These are phyloP conservation scores for Parasteatoda lunata DNA, from an alignment of 2,888 invertebrate species.

Conservation along the genomic window DNA sequence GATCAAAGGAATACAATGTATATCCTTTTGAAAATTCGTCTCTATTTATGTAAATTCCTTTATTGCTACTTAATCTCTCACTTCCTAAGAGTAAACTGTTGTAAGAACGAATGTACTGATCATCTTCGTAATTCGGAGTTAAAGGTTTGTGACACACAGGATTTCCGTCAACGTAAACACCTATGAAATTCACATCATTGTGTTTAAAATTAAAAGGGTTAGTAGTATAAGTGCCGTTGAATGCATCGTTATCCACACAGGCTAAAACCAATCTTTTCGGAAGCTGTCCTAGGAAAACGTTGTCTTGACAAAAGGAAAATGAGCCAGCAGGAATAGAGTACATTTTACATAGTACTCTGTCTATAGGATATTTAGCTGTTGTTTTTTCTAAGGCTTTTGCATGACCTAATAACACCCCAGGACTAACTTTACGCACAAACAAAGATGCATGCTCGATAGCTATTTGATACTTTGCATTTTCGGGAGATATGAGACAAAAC, in stretches of 20 bases:
- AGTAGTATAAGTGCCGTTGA: neutral
- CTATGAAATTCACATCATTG: too few species aligned
- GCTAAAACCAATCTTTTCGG: neutral
- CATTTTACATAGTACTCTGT: conserved; percentile 19
- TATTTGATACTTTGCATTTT: neutral
- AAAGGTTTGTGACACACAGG: too few species aligned
- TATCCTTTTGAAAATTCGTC: neutral
- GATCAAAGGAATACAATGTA: neutral
- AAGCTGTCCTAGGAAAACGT: neutral
- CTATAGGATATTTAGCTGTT: neutral
- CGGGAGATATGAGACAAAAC: neutral
- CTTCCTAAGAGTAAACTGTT: neutral
- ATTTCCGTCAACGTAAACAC: too few species aligned
- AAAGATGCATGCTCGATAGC: neutral
- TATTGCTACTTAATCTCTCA: neutral
- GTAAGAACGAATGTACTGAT: neutral
- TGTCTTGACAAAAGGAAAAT: neutral
- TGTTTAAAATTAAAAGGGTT: neutral
- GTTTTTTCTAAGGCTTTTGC: neutral
- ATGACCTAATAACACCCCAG: neutral
- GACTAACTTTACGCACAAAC: conserved; percentile 26
- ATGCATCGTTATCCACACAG: neutral
- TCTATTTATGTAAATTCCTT: neutral
- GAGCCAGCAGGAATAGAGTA: neutral
- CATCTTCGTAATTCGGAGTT: neutral